Percentiles rank a stretch among this genome's conserved stretches.
phyloP scores from a whole-genome alignment of 2,888 invertebrate species.

The Dicroscelio sp. region DNA sequence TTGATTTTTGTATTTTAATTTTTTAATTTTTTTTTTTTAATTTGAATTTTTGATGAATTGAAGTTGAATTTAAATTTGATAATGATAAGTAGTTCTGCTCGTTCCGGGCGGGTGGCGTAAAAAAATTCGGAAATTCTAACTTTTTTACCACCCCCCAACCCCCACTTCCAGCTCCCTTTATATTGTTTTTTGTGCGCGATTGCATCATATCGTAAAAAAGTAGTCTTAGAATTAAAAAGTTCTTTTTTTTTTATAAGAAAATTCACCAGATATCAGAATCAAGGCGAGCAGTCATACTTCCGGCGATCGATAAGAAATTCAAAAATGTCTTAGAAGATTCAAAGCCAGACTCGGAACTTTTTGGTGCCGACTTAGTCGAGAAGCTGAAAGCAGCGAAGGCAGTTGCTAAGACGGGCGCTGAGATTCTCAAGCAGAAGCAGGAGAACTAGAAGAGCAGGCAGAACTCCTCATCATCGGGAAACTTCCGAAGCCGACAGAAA shows the following conservation, averaged over 20 bases:
- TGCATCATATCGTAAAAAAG: neutral
- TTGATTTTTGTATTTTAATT: no score
- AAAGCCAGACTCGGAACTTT: conserved; percentile 12
- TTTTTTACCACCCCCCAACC: neutral
- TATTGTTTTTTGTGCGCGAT: neutral
- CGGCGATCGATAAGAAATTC: conserved; percentile 32
- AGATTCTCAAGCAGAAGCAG: neutral
- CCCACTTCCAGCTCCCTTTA: neutral
- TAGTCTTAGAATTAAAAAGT: neutral
- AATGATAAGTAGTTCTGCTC: conserved; percentile 5
- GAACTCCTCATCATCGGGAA: conserved; percentile 4
- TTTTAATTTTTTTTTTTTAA: no score
- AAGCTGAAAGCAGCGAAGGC: conserved; percentile 16
- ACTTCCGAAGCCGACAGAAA: neutral
- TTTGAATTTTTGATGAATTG: no score
- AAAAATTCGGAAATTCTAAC: neutral
- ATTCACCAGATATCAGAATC: neutral
- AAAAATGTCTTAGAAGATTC: conserved; percentile 16
- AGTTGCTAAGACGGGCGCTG: conserved; percentile 5
- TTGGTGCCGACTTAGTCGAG: neutral
- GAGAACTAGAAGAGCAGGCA: neutral
- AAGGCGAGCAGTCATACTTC: conserved; percentile 32
- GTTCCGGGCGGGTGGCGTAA: conserved; percentile 20
- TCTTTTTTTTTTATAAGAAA: no score
- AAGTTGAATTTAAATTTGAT: no score